Conservation (phyloP, 2,888 invertebrate species). For the Spialia ferax region DNA sequence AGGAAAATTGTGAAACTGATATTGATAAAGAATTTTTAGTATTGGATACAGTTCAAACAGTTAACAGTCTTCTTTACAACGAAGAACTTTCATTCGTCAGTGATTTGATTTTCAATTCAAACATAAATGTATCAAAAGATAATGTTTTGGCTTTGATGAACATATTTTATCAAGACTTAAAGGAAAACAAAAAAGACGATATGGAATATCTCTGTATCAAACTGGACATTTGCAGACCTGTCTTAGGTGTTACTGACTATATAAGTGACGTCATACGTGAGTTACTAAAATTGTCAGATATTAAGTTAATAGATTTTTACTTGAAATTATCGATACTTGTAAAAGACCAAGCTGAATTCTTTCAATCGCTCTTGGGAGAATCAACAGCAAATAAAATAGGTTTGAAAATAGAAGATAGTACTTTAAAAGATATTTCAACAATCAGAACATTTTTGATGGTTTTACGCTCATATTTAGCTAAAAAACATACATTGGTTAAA, state of each 20-base stretch:
- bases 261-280: slow-evolving; percentile 52
- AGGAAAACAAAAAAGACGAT: slow-evolving; percentile 51
- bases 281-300: slow-evolving; percentile 51
- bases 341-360: slow-evolving; percentile 42
- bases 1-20: slow-evolving; percentile 11
- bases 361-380: slow-evolving; percentile 50
- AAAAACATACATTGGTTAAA: slow-evolving; percentile 51
- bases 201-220: slow-evolving; percentile 52
- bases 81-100: slow-evolving; percentile 22
- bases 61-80: slow-evolving; percentile 46
- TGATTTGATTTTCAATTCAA: slow-evolving; percentile 9
- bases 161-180: slow-evolving; percentile 40
- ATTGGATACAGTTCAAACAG: slow-evolving; percentile 52
- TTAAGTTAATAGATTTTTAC: slow-evolving; percentile 47
- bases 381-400: slow-evolving; percentile 45
- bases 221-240: slow-evolving; percentile 54
- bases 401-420: slow-evolving; percentile 36
- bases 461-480: slow-evolving; percentile 47
- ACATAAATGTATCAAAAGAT: not conserved
- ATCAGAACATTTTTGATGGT: slow-evolving; percentile 48
- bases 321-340: slow-evolving; percentile 41
- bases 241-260: slow-evolving; percentile 57
- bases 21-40: slow-evolving; percentile 51
- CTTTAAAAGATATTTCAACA: slow-evolving; percentile 33
- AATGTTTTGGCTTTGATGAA: slow-evolving; percentile 19